Conservation (phyloP, 2,113 vertebrate genomes). For the Pelvicachromis taeniatus region DNA sequence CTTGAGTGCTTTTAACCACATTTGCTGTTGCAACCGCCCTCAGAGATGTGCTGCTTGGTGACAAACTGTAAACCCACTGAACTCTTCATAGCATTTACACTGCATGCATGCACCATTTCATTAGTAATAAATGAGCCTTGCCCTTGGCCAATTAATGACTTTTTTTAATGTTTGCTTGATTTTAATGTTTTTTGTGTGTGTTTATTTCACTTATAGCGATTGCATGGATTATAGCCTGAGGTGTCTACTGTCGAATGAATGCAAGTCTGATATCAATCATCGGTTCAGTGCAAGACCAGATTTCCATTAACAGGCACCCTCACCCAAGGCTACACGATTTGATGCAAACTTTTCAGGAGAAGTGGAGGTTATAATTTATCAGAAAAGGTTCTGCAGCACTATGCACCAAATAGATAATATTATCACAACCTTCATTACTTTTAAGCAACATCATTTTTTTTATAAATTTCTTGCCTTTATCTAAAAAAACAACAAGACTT, state of each 20-base stretch:
- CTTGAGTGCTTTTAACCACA: slow-evolving; percentile 17
- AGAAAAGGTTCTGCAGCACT: not conserved
- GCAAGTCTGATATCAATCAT: slow-evolving; percentile 31
- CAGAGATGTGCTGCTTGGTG: not conserved
- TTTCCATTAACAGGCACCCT: not conserved
- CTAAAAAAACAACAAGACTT: not conserved
- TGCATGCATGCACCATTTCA: not conserved
- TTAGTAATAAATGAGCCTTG: slow-evolving; percentile 13
- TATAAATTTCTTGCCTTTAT: not conserved
- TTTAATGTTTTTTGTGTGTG: not conserved
- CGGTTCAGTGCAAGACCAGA: not conserved
- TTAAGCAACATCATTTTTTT: not conserved
- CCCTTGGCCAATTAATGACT: not conserved
- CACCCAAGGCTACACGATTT: not conserved
- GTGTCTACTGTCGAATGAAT: not conserved
- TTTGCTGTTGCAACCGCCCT: not conserved
- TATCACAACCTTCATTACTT: not conserved
- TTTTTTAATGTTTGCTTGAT: not conserved
- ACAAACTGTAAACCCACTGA: slow-evolving; percentile 25
- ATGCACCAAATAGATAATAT: not conserved
- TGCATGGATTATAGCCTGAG: slow-evolving; percentile 12
- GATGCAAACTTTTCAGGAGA: not conserved
- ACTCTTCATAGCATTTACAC: not conserved
- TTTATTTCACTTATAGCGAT: slow-evolving; percentile 18
- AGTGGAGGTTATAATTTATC: not conserved